A percentile compares a stretch with the other conserved stretches of the same genome.
These are phyloP conservation scores for Darevskia nairensis DNA, from an alignment of 2,797 vertebrate genomes.

Conservation along the genomic window DNA sequence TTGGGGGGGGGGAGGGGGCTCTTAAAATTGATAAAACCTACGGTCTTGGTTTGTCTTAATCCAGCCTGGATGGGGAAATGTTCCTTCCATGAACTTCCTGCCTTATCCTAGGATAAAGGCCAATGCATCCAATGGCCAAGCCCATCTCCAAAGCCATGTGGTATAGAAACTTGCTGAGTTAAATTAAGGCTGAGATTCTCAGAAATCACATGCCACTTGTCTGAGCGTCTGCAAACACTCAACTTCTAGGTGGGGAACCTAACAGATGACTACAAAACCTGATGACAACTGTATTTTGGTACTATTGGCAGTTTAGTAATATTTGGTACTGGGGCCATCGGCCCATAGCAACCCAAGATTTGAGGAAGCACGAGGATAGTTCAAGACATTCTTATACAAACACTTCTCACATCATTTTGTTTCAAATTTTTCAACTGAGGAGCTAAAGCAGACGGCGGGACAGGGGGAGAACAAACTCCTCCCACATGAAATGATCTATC, in stretches of 20 bases:
- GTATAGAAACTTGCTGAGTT: neutral
- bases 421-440: neutral
- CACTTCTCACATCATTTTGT: neutral
- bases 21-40: too few species aligned
- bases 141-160: neutral
- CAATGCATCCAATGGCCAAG: neutral
- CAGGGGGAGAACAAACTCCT: neutral
- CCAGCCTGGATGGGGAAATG: neutral
- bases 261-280: neutral
- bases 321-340: too few species aligned
- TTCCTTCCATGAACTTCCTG: neutral
- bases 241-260: neutral
- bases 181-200: neutral
- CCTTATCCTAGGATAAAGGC: neutral
- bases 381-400: neutral
- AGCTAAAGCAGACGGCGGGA: neutral
- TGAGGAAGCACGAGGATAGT: neutral
- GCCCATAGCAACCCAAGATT: neutral
- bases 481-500: conserved; percentile 6
- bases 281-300: neutral
- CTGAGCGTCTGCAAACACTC: neutral
- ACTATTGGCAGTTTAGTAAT: neutral
- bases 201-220: neutral
- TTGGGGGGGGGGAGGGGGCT: too few species aligned
- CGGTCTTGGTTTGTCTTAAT: too few species aligned